A percentile compares a stretch with the other conserved stretches of the same genome.
phyloP scores from a whole-genome alignment of 2,797 vertebrate genomes.

The Acrossocheilus wenchowensis region DNA sequence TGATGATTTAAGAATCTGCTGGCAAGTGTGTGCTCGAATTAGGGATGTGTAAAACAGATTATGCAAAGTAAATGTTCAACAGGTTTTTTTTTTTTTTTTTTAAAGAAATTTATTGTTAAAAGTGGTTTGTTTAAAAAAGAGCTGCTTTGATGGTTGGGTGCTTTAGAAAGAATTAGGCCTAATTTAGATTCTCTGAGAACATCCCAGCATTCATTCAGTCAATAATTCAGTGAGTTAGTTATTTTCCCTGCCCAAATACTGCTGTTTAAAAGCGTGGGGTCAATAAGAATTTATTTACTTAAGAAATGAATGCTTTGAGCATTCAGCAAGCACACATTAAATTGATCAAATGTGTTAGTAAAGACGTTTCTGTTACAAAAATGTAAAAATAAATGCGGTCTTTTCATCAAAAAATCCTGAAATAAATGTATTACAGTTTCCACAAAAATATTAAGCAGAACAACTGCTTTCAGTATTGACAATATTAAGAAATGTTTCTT shows the following conservation, averaged over 20 bases:
- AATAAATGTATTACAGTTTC: not conserved
- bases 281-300: not conserved
- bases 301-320: not conserved
- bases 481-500: not conserved
- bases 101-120: not conserved
- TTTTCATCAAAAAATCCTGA: not conserved
- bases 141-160: slow-evolving; percentile 10
- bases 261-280: not conserved
- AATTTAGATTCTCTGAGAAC: not conserved
- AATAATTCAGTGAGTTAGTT: no score
- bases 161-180: not conserved
- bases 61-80: not conserved
- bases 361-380: not conserved
- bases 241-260: not conserved
- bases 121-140: not conserved
- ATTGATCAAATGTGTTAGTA: not conserved
- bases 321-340: not conserved
- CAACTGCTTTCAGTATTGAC: not conserved
- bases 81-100: not conserved
- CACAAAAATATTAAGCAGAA: not conserved
- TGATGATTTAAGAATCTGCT: not conserved
- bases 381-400: not conserved
- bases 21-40: slow-evolving; percentile 30
- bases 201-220: not conserved
- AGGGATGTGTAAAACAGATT: not conserved